Base-by-base conservation (phyloP, 2,113 vertebrate species). In the Calyptommatus sinebrachiatus region DNA sequence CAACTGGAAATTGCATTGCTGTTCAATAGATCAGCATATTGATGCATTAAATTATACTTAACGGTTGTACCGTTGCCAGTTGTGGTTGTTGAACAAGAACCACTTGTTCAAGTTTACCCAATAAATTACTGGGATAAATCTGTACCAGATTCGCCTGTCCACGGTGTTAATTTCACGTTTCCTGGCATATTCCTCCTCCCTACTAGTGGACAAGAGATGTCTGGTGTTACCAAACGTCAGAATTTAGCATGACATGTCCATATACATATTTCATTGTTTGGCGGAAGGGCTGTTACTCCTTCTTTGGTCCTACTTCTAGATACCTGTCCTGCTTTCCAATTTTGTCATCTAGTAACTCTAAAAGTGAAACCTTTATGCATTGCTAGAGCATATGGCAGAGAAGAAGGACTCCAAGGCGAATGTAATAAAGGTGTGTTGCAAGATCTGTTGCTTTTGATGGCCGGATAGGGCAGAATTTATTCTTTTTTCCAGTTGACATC, bases 391-490 rank as follows among this genome's bases (percentile, higher is more conserved):
- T 69, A 2, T 57, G 53, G 1, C 48, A 87, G 79, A 73, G 76
- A 63, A 80, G 77, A 12, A 77, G 72, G 79, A 75, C 88, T 28
- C 24, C 12, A n/a, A 3, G 66, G 67, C 8, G 83, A 63, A 66
- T 78, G 73, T 53, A 14, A 46, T 29, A 9, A 0, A 72, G 73
- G 86, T 68, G 57, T 76, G 76, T 7, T 1, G 0, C 1, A 1
- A 20, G 29, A 1, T 48, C 61, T 76, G 24, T 0, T 1, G 57
- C 0, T n/a, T 80, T 45, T 16, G 10, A 6, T 57, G 75, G 1
- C 45, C 88, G 86, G 86, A 84, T 80, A n/a, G 61, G 72, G 68
- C 68, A 85, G 48, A 29, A 78, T 84, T 81, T 78, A 7, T 67
- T 86, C 85, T 79, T 83, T 71, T 18, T 11, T 22, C 62, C 76